Evolutionary conservation across 2,113 vertebrate genomes (phyloP), one percentile per base, ranked within the genome.

Genomic region (Holacanthus passer): DNA sequence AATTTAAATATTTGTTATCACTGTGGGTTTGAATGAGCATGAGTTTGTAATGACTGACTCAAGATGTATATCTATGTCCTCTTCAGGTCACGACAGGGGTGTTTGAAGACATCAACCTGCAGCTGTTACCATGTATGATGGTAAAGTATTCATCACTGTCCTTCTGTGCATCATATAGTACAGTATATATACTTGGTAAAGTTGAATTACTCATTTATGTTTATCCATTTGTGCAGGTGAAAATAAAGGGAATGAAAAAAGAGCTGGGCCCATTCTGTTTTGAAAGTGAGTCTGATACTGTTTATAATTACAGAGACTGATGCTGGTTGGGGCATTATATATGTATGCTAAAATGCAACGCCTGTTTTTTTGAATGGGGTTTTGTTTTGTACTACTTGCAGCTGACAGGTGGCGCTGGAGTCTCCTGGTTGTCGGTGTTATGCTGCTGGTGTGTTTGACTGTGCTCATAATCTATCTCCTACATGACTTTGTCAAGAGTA

Each of bases 61-160:
- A 9, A 22, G 2, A 50, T 63, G 55, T 3, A 5, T 31, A 20
- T 41, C 20, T 81, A 7, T 86, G 48, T 81, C 43, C 1, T 60
- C 7, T 79, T 56, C 47, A 94, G 90, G 81, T 86, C 79, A 82
- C 22, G 22, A 67, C 0, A 1, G 94, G 88, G 0, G 89, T 87
- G 0, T 96, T 98, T 83, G 80, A 67, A 2, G 68, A 94, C 4
- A 79, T 97, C 67, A 19, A 3, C 14, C 81, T 83, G 0, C 89
- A 94, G 45, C 94, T 93, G 9, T 95, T 93, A 22, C 84, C 96
- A 17, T 99, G 97, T 1, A 79, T 98, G 17, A 97, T 96, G 97
- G 98, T 98, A 95, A 81, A 39, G 14, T 68, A 67, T 63, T 73
- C 1, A 0, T 3, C 47, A 17, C 2, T 5, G 0, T 41, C 5